Conservation (phyloP, 2,797 vertebrate genomes). For the Eulemur mongoz region DNA sequence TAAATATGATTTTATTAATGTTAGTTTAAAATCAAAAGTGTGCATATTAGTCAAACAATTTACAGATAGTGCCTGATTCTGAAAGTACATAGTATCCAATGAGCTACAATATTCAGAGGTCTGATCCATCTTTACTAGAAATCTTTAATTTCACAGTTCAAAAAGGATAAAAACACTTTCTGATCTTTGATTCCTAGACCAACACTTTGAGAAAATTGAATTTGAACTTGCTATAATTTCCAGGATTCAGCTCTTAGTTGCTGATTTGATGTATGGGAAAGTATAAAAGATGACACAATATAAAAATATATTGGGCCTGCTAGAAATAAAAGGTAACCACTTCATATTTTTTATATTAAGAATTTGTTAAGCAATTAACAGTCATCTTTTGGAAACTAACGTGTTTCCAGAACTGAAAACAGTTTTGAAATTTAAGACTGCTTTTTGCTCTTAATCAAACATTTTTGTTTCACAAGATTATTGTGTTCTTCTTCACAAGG, state of each 20-base stretch:
- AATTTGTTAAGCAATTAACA: not conserved
- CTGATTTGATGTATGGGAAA: not conserved
- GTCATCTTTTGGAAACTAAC: not conserved
- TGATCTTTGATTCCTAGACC: not conserved
- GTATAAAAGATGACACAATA: not conserved
- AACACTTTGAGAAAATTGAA: conserved; percentile 4
- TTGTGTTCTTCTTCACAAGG: not conserved
- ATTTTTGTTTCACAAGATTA: not conserved
- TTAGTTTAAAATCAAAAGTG: not conserved
- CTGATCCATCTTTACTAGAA: not conserved
- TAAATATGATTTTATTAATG: not conserved
- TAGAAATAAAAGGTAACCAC: not conserved
- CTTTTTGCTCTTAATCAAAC: not conserved
- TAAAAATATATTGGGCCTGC: not conserved
- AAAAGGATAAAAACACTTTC: conserved; percentile 38
- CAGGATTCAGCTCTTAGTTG: not conserved
- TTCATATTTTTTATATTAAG: not conserved
- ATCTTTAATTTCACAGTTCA: conserved; percentile 57
- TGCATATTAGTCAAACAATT: not conserved
- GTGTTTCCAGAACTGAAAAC: not conserved
- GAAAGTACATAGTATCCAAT: not conserved
- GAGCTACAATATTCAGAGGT: not conserved
- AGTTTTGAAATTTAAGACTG: not conserved
- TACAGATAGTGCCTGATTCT: not conserved
- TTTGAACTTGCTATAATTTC: conserved; percentile 27